Evolutionary conservation across 2,797 vertebrate genomes (phyloP), one percentile per base, ranked within the genome.

Genomic region (Sebastes kiyomatsui): DNA sequence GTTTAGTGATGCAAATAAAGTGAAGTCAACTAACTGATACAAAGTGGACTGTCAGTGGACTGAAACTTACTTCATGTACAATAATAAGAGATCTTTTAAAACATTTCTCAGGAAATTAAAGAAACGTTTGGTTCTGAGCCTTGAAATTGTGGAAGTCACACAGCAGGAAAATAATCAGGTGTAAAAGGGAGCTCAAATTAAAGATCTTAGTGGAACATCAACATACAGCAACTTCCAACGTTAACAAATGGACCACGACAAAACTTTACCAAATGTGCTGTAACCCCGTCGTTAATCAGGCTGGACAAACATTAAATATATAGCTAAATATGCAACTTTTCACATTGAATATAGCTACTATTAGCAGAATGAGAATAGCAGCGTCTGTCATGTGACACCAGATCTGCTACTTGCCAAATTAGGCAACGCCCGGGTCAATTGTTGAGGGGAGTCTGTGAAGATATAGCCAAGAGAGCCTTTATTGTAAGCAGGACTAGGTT

Each of bases 241-340:
- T 42, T 62, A 25, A 65, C 14, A 77, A 52, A 66, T 49, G 4
- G 10, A 76, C 59, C 46, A 27, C 20, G 52, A 61, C 30, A 79
- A 75, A 67, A 38, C 42, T 18, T 13, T 6, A 66, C 33, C 23
- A 52, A 32, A 62, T 23, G 28, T 30, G 46, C 9, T n/a, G 14
- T 33, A 46, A 74, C 23, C 7, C 59, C 55, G n/a, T 25, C 42
- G 6, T 20, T 30, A 16, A 72, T 56, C 5, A n/a, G 22, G n/a
- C 35, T 62, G 25, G 23, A 55, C 10, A 49, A 52, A 42, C 6
- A 23, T 25, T 61, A 49, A 49, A 49, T 2, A 49, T 9, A 42
- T 7, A 70, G 72, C 58, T 84, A 58, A 72, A 67, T 80, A 83
- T 80, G 67, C 67, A 83, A 83, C 77, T 71, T 76, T 72, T 80